Conservation (phyloP, 2,113 vertebrate genomes). For the Microcebus griseorufus region DNA sequence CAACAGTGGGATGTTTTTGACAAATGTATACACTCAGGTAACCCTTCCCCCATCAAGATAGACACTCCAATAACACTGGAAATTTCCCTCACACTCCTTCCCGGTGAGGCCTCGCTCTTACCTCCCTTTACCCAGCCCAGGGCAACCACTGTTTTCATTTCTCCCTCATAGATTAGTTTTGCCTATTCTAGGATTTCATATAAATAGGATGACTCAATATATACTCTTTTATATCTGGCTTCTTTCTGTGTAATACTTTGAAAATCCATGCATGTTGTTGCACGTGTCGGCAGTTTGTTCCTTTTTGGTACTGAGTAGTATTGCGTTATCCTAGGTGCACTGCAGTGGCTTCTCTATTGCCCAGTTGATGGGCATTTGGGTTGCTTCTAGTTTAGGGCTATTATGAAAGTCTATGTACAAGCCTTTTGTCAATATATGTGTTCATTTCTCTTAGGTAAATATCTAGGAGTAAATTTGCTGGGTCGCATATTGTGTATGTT, state of each 20-base stretch:
- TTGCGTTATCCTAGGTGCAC: background rate
- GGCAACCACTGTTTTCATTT: background rate
- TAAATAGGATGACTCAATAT: background rate
- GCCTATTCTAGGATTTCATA: background rate
- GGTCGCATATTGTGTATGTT: background rate
- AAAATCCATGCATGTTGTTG: background rate
- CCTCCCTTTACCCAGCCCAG: background rate
- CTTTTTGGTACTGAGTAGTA: background rate
- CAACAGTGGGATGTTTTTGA: background rate
- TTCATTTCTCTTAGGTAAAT: slow-evolving; percentile 26
- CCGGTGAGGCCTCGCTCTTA: background rate
- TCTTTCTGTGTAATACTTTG: background rate
- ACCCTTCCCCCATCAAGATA: background rate
- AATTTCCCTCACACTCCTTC: background rate
- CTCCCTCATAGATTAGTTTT: background rate
- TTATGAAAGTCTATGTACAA: background rate
- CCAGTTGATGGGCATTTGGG: background rate
- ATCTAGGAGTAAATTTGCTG: background rate
- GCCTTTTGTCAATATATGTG: background rate
- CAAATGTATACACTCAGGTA: background rate
- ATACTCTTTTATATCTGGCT: background rate
- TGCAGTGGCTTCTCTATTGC: background rate
- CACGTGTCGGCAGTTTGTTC: background rate
- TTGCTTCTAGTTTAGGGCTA: background rate
- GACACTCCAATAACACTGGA: background rate